Base-by-base conservation (phyloP, 2,797 vertebrate genomes). In the Acanthurus leucopareius region DNA sequence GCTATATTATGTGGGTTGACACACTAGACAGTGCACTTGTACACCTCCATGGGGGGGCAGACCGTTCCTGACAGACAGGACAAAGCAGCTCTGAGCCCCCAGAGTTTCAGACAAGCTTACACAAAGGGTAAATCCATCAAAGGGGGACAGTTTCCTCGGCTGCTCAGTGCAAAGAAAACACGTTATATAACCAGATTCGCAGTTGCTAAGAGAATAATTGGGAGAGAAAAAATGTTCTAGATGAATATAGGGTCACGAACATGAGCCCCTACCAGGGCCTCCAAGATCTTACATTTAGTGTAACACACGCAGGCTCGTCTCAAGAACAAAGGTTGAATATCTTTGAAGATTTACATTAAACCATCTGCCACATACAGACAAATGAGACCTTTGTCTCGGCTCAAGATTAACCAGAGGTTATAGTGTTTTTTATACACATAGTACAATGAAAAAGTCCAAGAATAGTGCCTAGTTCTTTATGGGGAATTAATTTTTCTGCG, bases 171-270 rank as follows among this genome's bases (percentile, higher is more conserved):
- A 85, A 72, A 82, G 74, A 88, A 83, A 88, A 88, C 49, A 69
- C 35, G 73, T 94, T 92, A 84, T 65, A 70, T 89, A 93, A 94
- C 69, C 60, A 57, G 62, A 79, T 60, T 67, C 32, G 15, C 62
- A 59, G 72, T 61, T 79, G 71, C 77, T 86, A 57, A 60, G 77
- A 63, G 79, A 81, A 25, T 82, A 84, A 84, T 69, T 84, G 72
- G 74, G 35, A 63, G 67, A 74, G 47, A 45, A 48, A 73, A 73
- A 82, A 77, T 71, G 73, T 72, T 80, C 35, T 19, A 20, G 17
- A 80, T 57, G 54, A 81, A 71, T 69, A 59, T 40, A 60, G 53
- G 58, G 56, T 66, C 72, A 74, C 57, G 10, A 75, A n/a, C 49
- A 58, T 11, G 17, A 75, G 32, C 45, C 56, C 56, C 69, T 60